phyloP scores from a whole-genome alignment of 2,797 vertebrate genomes.

The Lagodon rhomboides region DNA sequence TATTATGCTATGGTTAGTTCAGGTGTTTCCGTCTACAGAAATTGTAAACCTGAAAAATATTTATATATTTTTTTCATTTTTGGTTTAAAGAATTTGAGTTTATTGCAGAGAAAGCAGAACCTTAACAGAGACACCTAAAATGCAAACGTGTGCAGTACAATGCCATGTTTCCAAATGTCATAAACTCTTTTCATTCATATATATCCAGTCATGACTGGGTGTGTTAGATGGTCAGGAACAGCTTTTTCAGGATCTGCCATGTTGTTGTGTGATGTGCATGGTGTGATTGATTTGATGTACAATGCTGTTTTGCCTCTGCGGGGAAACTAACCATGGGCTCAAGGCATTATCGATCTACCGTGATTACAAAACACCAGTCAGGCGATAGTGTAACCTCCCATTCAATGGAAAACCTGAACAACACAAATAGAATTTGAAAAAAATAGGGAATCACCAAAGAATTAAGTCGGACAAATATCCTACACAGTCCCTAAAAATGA shows the following conservation, averaged over 20 bases:
- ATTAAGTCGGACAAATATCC: not conserved
- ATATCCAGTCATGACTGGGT: not conserved
- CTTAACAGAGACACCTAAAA: not conserved
- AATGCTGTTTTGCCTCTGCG: constrained; percentile 13
- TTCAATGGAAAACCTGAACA: constrained; percentile 26
- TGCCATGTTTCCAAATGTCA: not conserved
- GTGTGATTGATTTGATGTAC: constrained; percentile 23
- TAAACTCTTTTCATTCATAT: not conserved
- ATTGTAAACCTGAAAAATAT: too few relatives aligned
- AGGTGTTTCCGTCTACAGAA: not conserved
- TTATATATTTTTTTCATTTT: not conserved
- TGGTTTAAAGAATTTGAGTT: not conserved
- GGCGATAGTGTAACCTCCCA: constrained; percentile 17
- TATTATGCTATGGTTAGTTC: not conserved
- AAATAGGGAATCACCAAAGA: not conserved
- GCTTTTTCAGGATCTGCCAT: not conserved
- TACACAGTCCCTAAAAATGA: not conserved
- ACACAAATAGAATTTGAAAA: not conserved
- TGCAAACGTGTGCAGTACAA: not conserved
- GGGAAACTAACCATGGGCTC: constrained; percentile 6
- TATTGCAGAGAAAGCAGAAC: not conserved
- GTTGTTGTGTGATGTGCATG: constrained; percentile 4
- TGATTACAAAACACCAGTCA: constrained; percentile 35
- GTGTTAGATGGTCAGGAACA: not conserved
- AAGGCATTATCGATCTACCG: constrained; percentile 25